Evolutionary conservation across 1,140 invertebrate species (phyloP), one percentile per base, ranked within the genome.

Genomic region (Hesperophylax magnus): DNA sequence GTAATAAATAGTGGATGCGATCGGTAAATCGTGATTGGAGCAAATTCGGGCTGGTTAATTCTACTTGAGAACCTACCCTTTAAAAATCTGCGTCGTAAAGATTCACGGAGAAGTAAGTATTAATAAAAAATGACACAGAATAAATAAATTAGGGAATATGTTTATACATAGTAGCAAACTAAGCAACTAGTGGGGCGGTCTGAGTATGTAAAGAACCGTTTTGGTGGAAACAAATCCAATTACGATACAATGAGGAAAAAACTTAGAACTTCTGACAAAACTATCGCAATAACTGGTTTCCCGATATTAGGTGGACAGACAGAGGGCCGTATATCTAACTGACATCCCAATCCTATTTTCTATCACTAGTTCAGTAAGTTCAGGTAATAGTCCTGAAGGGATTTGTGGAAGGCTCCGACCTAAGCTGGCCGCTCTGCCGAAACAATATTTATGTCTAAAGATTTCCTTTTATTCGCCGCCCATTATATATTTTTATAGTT

Each of bases 371-470:
- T 47, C 39, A 47, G 39, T 47, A 47, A 60, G 52, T 34, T 27
- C 34, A 27, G 20, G 69, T 71, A 65, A 77, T 24, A 79, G 58
- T 71, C 65, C 71, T 65, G 63, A 77, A 60, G 78, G 77, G 78
- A 82, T 79, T 79, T 82, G 34, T 18, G 71, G 56, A 61, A 61
- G 74, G 60, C 74, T 76, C 39, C 15, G 65, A 39, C 31, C 56
- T 78, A 61, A 69, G 58, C 75, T 52, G 58, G 52, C 65, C 72
- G 67, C 78, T 56, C 79, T 65, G 52, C 54, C 75, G 65, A 72
- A 81, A 77, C 78, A 61, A 78, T 80, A 82, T 82, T 82, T 82
- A 82, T 82, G 63, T 77, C 58, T 75, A 54, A 47, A 74, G 81
- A 82, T 82, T 82, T 80, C 69, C 81, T 82, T 80, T 78, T 80